phyloP scores from a whole-genome alignment of 2,113 vertebrate species.

The Callionymus lyra region DNA sequence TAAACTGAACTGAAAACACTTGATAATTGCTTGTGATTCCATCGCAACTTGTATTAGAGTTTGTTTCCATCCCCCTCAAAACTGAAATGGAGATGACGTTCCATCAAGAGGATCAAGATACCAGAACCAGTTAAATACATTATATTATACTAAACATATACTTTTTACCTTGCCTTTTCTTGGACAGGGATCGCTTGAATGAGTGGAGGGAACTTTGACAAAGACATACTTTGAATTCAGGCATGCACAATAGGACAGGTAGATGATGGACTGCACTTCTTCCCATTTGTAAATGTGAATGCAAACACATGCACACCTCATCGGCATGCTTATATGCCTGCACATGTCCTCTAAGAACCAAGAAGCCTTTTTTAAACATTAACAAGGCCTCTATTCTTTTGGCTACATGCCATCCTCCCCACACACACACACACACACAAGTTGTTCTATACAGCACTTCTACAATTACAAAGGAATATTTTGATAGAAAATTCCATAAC shows the following conservation, averaged over 20 bases:
- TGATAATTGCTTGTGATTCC: no score
- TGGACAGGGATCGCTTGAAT: no score
- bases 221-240: neutral
- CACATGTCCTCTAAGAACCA: constrained; percentile 48
- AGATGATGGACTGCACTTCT: constrained; percentile 19
- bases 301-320: constrained; percentile 26
- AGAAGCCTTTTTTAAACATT: constrained; percentile 46
- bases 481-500: constrained; percentile 53
- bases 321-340: constrained; percentile 37
- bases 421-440: constrained; percentile 5
- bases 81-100: no score
- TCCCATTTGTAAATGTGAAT: constrained; percentile 17
- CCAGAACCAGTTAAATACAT: no score
- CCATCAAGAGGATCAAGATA: no score
- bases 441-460: constrained; percentile 20
- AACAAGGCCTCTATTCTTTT: constrained; percentile 46
- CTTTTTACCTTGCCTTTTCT: no score
- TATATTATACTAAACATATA: no score
- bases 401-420: constrained; percentile 35
- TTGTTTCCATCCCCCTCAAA: no score
- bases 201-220: no score
- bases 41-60: no score
- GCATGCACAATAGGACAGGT: constrained; percentile 9
- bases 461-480: constrained; percentile 57
- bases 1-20: no score